Conservation (phyloP, 2,888 invertebrate species). For the Caenorhabditis virilis region DNA sequence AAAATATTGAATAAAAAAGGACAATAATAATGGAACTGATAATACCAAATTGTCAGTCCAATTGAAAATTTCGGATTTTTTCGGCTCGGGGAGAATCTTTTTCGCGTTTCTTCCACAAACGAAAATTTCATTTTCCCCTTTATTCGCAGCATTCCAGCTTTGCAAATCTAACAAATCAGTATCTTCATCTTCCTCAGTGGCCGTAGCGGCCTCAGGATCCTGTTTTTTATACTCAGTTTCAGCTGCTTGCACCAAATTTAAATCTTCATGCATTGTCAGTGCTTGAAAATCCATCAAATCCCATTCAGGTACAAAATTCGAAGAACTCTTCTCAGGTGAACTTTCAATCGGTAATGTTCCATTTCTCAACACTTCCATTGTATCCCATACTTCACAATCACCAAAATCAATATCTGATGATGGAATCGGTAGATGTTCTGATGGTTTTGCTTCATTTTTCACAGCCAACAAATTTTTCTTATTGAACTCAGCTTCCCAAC, state of each 20-base stretch:
- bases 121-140: conserved; percentile 26
- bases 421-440: background rate
- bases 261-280: too few species aligned
- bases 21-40: too few species aligned
- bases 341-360: too few species aligned
- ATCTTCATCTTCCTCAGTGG: background rate
- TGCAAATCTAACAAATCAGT: background rate
- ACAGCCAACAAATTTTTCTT: background rate
- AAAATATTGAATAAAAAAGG: background rate
- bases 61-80: background rate
- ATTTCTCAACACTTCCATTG: too few species aligned
- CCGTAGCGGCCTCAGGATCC: background rate
- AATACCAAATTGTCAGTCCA: background rate
- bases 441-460: background rate
- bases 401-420: background rate
- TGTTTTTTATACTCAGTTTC: background rate
- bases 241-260: too few species aligned
- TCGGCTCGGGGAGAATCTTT: background rate
- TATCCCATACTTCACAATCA: background rate
- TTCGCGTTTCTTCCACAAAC: conserved; percentile 24
- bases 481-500: conserved; percentile 7
- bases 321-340: too few species aligned
- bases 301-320: too few species aligned
- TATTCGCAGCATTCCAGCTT: background rate
- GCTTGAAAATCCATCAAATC: too few species aligned